Conservation (phyloP, 2,113 vertebrate species). For the Phaethon lepturus region DNA sequence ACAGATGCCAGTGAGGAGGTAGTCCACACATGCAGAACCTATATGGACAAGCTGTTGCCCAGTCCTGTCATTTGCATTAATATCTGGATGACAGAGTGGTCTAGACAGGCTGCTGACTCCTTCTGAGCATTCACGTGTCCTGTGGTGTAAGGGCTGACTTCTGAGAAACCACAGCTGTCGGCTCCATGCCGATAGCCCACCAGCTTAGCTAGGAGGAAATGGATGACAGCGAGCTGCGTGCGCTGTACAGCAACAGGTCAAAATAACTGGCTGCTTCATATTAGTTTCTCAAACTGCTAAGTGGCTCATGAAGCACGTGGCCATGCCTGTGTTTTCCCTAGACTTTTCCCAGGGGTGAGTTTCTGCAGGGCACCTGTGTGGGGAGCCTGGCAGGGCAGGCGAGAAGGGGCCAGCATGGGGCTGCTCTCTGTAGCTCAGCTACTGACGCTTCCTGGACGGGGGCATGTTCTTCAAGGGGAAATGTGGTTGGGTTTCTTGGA, state of each 20-base stretch:
- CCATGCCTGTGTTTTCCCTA: fast-evolving
- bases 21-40: neutral
- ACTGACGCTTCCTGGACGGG: neutral
- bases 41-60: neutral
- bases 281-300: neutral
- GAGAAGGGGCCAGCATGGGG: fast-evolving
- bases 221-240: neutral
- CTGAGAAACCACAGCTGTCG: slow-evolving; percentile 29
- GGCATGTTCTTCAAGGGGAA: neutral
- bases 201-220: slow-evolving; percentile 30
- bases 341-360: neutral
- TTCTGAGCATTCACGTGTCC: neutral
- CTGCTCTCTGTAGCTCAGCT: neutral
- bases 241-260: neutral
- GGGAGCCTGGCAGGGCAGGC: neutral
- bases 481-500: slow-evolving; percentile 36
- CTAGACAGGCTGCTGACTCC: neutral
- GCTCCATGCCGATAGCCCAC: neutral
- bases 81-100: neutral
- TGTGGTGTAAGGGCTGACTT: neutral
- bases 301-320: neutral
- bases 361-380: neutral
- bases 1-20: fast-evolving
- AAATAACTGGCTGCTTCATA: neutral
- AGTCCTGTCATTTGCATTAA: neutral